phyloP scores from a whole-genome alignment of 2,113 vertebrate genomes.

The Salvator merianae region DNA sequence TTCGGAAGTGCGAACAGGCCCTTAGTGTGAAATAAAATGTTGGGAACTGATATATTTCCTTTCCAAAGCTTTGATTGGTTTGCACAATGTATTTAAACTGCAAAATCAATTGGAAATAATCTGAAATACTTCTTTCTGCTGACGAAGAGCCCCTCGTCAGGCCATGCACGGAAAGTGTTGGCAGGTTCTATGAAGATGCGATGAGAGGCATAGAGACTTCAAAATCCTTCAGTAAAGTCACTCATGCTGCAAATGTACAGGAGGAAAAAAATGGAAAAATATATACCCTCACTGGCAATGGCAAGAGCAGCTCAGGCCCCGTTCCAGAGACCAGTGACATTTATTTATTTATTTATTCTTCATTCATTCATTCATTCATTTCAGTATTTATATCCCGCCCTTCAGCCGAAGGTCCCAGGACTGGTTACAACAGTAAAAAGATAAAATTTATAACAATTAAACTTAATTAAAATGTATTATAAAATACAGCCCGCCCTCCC shows the following conservation, averaged over 20 bases:
- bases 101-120: slow-evolving; percentile 28
- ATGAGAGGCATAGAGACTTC: background rate
- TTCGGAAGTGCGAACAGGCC: too few species aligned
- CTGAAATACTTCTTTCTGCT: slow-evolving; percentile 16
- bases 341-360: background rate
- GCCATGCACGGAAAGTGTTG: background rate
- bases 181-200: background rate
- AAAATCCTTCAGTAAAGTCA: background rate
- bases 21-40: background rate
- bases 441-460: too few species aligned
- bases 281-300: too few species aligned
- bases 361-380: background rate
- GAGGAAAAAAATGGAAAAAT: background rate
- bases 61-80: slow-evolving; percentile 19
- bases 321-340: background rate
- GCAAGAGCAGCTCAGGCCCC: too few species aligned
- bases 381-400: background rate
- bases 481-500: too few species aligned
- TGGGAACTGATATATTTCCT: background rate
- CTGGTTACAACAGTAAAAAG: too few species aligned
- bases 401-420: background rate
- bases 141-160: background rate
- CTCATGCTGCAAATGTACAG: background rate
- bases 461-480: too few species aligned
- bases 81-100: background rate